A percentile compares a stretch with the other conserved stretches of the same genome.
These are phyloP conservation scores for Shargacucullia verbasci DNA, from an alignment of 2,888 invertebrate genomes.

Conservation along the genomic window DNA sequence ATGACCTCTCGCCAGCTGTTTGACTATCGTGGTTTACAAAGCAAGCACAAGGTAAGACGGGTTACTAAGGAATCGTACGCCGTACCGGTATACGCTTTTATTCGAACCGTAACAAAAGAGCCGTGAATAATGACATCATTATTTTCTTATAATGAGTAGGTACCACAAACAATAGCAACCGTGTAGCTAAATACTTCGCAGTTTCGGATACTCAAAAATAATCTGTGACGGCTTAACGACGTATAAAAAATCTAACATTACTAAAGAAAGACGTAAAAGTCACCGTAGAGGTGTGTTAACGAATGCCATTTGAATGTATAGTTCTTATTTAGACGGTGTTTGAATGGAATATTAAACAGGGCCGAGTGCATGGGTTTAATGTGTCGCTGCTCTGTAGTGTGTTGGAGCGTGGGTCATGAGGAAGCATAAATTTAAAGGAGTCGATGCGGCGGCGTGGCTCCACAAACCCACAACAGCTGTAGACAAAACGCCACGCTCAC, in stretches of 20 bases:
- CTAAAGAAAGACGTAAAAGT: conserved; percentile 52
- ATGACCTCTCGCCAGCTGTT: conserved; percentile 87
- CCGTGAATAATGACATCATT: conserved; percentile 85
- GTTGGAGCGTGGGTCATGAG: conserved; percentile 83
- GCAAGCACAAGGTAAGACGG: conserved; percentile 76
- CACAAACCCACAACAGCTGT: conserved; percentile 87
- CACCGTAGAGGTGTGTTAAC: conserved; percentile 55
- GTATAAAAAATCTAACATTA: conserved; percentile 45
- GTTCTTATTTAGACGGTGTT: conserved; percentile 66
- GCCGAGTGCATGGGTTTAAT: conserved; percentile 68
- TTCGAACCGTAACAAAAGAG: conserved; percentile 83
- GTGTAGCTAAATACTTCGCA: conserved; percentile 54
- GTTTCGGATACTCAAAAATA: conserved; percentile 49
- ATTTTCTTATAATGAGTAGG: conserved; percentile 78
- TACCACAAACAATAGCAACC: conserved; percentile 64
- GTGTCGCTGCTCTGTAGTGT: conserved; percentile 63
- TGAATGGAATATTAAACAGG: conserved; percentile 77
- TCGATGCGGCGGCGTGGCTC: conserved; percentile 74
- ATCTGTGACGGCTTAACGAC: conserved; percentile 29
- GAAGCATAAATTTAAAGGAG: conserved; percentile 87
- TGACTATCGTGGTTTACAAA: conserved; percentile 78
- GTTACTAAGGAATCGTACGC: conserved; percentile 79
- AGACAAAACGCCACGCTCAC: conserved; percentile 77
- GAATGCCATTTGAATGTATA: conserved; percentile 67
- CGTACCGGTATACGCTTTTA: conserved; percentile 79